Percentiles rank a stretch among this genome's conserved stretches.
Conservation (phyloP, 2,113 vertebrate species). For the Climacteris rufus region DNA sequence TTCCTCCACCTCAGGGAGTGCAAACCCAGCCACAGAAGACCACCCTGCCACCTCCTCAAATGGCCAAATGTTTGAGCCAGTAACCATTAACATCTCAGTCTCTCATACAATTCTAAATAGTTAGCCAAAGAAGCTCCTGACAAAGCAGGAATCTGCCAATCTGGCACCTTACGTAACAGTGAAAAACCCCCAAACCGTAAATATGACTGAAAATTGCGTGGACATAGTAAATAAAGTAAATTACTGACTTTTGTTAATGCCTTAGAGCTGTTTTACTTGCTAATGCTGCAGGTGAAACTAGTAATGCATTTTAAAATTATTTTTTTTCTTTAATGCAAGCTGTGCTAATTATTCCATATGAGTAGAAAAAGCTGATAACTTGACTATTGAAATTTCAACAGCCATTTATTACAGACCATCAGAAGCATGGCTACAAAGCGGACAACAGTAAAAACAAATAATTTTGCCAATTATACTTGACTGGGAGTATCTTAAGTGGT, state of each 20-base stretch:
- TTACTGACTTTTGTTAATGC: neutral
- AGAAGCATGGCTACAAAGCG: neutral
- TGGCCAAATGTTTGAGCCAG: neutral
- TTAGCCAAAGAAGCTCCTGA: neutral
- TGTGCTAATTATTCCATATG: neutral
- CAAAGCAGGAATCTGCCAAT: neutral
- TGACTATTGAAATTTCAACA: neutral
- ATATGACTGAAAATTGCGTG: neutral
- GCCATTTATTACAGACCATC: neutral
- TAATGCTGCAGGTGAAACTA: neutral
- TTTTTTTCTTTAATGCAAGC: neutral
- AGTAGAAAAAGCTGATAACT: neutral
- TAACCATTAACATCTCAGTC: neutral
- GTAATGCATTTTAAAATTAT: neutral
- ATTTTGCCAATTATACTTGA: neutral
- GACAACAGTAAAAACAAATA: neutral
- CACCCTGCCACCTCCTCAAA: neutral
- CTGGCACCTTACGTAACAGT: neutral
- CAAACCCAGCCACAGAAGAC: neutral
- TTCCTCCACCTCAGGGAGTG: accelerated
- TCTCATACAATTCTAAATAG: neutral
- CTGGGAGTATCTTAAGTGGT: neutral
- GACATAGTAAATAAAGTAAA: neutral
- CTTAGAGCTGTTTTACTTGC: neutral
- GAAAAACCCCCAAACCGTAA: neutral